Base-by-base conservation (phyloP, 2,888 invertebrate species). In the Icerya purchasi region DNA sequence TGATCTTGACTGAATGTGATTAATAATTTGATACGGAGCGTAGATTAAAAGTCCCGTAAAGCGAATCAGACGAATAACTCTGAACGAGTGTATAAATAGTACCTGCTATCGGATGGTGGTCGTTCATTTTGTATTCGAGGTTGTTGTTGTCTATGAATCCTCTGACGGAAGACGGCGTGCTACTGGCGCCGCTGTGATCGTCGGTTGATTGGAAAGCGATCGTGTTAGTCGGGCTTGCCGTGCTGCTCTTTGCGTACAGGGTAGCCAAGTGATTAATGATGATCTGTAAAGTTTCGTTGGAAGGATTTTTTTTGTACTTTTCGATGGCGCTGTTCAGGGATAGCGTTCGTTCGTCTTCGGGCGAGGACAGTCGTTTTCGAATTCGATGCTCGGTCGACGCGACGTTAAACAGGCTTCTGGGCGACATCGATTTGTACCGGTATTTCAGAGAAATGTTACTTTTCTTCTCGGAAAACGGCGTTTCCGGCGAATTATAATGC, bases 231-330 rank as follows among this genome's bases (percentile, higher is more conserved):
- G 51, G 5, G 20, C 50, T 19, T 19, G 57, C 20, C 52, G 56
- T 56, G 18, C 56, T 56, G 18, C 51, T 56, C 36, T 60, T 60
- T 14, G 60, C 56, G 23, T 60, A 60, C 36, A 58, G 57, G 24
- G 58, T 50, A 22, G 61, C 58, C 22, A 61, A 55, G 19, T 61
- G 61, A 24, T 58, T 53, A 55, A 61, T 58, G 51, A 61, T 58
- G 55, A 54, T 22, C 18, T 55, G 54, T 52, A 61, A 49, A 21
- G 58, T 58, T 25, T 61, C 61, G 49, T 58, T 58, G n/a, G 58
- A 58, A n/a, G 57, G 61, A 5, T 58, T 57, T 22, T 58, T 57
- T 25, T 56, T 60, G 23, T 60, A 60, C 19, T 56, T 56, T 25
- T 60, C 60, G 51, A 60, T 56, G 49, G 36, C 36, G 5, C 14